These are phyloP conservation scores for Cryptocheilus praepositus DNA, from an alignment of 2,888 invertebrate species.

Conservation along the genomic window DNA sequence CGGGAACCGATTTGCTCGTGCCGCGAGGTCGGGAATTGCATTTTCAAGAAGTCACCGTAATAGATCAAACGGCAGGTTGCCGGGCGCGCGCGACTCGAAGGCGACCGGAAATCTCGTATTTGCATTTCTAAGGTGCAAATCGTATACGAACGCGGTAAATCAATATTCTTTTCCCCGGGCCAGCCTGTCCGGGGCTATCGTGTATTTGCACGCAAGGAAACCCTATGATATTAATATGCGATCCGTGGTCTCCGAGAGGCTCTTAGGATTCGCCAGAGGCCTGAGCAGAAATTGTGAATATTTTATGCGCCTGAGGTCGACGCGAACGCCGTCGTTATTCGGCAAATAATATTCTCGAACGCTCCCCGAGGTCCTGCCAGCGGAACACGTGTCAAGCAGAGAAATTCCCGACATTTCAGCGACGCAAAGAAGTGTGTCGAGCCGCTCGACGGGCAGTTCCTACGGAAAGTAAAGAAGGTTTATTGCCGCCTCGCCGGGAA, in stretches of 20 bases:
- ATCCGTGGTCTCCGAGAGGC: neutral
- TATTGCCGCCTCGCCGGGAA: too few species aligned
- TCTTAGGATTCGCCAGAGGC: constrained; percentile 9
- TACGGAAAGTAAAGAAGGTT: too few species aligned
- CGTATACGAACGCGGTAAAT: constrained; percentile 26
- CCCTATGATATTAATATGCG: neutral
- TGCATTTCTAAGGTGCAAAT: constrained; percentile 11
- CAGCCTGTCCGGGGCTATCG: constrained; percentile 6
- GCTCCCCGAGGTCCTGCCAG: too few species aligned
- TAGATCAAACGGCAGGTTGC: constrained; percentile 19
- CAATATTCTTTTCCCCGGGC: neutral
- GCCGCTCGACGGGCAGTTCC: too few species aligned
- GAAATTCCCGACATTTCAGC: too few species aligned
- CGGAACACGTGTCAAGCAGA: too few species aligned
- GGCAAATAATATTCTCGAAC: too few species aligned
- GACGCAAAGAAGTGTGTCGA: too few species aligned
- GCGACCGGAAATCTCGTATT: constrained; percentile 25
- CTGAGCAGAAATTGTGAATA: neutral
- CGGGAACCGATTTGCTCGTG: too few species aligned
- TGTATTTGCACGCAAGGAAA: constrained; percentile 31
- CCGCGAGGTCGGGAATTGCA: neutral
- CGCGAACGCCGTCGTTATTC: too few species aligned
- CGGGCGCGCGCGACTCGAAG: constrained; percentile 9
- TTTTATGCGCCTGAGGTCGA: too few species aligned
- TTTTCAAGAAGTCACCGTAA: constrained; percentile 8